Base-by-base conservation (phyloP, 2,113 vertebrate species). In the zebrafish (Danio rerio) region DNA sequence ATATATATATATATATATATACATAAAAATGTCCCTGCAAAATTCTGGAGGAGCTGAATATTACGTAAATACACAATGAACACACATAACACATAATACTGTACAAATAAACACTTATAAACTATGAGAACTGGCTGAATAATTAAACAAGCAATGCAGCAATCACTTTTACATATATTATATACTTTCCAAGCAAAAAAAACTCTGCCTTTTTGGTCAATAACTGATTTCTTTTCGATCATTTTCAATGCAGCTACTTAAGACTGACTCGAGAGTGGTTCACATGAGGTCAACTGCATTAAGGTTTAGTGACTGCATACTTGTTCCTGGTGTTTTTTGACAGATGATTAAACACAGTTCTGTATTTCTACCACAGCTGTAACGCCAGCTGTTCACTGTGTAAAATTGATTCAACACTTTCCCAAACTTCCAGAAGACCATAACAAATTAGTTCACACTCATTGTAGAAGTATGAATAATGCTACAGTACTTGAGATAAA, bases 311-410 rank as follows among this genome's bases (percentile, higher is more conserved):
- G 31, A 31, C 31, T 31, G 31, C 31, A 31, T 31, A 31, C 1
- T 31, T 31, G 1, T 31, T 31, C 31, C 47, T 13, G 3, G 6
- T 52, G 18, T 71, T 52, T 53, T 73, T 16, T 16, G 21, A 73
- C 70, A 73, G 50, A 72, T 31, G 7, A 0, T 20, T 53, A 12
- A 0, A 8, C 10, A 45, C 45, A 31, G 70, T 53, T 72, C 49
- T 40, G 50, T 49, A 40, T 72, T 55, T 53, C 70, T 10, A 2
- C 8, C 5, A 68, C 42, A 68, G 65, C 63, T 66, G 63, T 43
- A 58, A 71, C 47, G 13, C 2, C 52, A 74, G 71, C 15, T 55
- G 50, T 20, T 74, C 31, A 58, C 71, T n/a, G 52, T 74, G 52
- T 21, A 74, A 5, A 58, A 74, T 6, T 5, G 12, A 72, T 52